phyloP scores from a whole-genome alignment of 2,888 invertebrate species.

The Folsomia manolachei region DNA sequence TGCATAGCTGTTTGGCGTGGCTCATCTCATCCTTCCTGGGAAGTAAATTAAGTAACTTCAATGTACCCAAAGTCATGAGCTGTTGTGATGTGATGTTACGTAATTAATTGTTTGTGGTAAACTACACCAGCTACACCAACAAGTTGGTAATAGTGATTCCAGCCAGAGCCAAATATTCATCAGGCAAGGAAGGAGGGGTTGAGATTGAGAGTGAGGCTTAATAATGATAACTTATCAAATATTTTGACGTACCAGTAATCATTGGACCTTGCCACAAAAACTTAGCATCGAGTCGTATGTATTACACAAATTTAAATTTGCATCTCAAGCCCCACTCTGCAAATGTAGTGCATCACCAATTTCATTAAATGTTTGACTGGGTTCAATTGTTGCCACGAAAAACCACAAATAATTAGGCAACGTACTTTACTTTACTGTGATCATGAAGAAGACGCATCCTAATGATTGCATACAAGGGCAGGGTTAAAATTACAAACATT shows the following conservation, averaged over 20 bases:
- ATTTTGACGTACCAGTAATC: background rate
- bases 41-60: background rate
- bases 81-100: background rate
- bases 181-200: background rate
- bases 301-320: too few species aligned
- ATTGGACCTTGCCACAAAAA: background rate
- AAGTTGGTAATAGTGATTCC: background rate
- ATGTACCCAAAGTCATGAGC: background rate
- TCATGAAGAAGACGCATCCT: too few species aligned
- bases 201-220: too few species aligned
- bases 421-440: too few species aligned
- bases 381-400: background rate
- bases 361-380: background rate
- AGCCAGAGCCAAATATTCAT: too few species aligned
- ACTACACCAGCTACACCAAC: background rate
- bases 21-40: slow-evolving; percentile 22
- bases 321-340: background rate
- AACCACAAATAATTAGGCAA: background rate
- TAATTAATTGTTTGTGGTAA: background rate
- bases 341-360: background rate
- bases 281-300: too few species aligned
- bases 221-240: slow-evolving; percentile 2
- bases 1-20: too few species aligned
- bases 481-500: too few species aligned
- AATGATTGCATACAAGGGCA: too few species aligned